Base-by-base conservation (phyloP, 2,888 invertebrate genomes). In the Hymenopus coronatus region DNA sequence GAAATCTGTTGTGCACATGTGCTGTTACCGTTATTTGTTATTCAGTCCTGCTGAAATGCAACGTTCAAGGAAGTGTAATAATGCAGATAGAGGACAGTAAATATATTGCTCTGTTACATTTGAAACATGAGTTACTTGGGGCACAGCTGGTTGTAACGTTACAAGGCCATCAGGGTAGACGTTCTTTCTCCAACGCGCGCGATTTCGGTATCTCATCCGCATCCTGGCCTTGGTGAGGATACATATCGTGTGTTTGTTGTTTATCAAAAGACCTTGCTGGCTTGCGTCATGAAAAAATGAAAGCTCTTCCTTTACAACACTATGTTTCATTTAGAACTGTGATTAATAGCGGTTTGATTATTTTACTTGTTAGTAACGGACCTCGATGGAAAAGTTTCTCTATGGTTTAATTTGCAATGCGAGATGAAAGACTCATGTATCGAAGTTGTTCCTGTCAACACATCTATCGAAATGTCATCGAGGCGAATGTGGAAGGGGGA, bases 151-250 rank as follows among this genome's bases (percentile, higher is more conserved):
- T 70, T 70, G 54, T 70, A 70, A 70, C 20, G 6, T 20, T 70
- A 70, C 54, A 70, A 70, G 54, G 54, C 54, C 54, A 20, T 25
- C 54, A 70, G 54, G 54, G 54, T 70, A 20, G 54, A 20, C 54
- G 54, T 25, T 70, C 54, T 70, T 25, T 70, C 54, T 70, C 25
- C 25, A 14, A 2, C 54, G 15, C n/a, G 46, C 46, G 85, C 12
- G 85, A 85, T 84, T 84, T 84, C 84, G n/a, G 20, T 84, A 84
- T 84, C 84, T 33, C 33, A 33, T 84, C 84, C 84, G 33, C 84
- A 84, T 84, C 84, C 84, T 30, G 83, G 83, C 83, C 54, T 70
- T 70, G 54, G 20, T 70, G 54, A 20, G 54, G 54, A 25, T 70
- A 70, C 54, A 70, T 70, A 70, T 70, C 54, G 54, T 20, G 12